Percentiles rank a stretch among this genome's conserved stretches.
Evolutionary conservation across 2,888 invertebrate species (phyloP).

Genomic region (Alloplasta piceator): DNA sequence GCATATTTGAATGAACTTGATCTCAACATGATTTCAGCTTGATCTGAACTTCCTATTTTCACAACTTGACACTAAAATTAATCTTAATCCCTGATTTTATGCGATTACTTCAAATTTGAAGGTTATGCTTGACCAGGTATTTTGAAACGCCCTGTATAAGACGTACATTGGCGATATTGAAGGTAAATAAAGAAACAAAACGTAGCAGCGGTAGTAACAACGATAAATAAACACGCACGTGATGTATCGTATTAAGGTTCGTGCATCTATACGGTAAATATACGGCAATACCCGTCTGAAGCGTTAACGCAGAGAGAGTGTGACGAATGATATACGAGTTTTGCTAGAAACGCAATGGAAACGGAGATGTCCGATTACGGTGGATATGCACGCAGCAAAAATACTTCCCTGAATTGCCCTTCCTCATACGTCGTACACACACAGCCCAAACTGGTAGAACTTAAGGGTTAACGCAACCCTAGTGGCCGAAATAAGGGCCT

Average conservation of each 20-base stretch:
- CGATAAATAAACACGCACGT: slow-evolving; percentile 7
- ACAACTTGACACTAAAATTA: too few species aligned
- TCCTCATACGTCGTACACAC: too few species aligned
- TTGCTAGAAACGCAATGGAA: slow-evolving; percentile 43
- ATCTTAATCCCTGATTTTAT: too few species aligned
- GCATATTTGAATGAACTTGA: too few species aligned
- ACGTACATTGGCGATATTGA: slow-evolving; percentile 8
- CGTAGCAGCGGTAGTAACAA: background rate
- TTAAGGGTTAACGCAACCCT: too few species aligned
- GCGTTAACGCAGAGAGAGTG: background rate
- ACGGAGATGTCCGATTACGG: slow-evolving; percentile 1
- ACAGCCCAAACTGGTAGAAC: too few species aligned
- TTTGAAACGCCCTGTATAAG: background rate
- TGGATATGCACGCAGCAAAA: slow-evolving; percentile 1
- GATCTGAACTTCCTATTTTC: too few species aligned
- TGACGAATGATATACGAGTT: slow-evolving; percentile 54
- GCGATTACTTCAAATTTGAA: too few species aligned
- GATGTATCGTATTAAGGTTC: too few species aligned
- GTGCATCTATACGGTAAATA: slow-evolving; percentile 18
- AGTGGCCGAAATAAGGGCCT: too few species aligned
- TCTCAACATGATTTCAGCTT: too few species aligned
- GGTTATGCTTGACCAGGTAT: too few species aligned
- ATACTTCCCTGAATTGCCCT: background rate
- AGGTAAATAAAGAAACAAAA: slow-evolving; percentile 21
- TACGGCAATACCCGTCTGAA: background rate